Evolutionary conservation across 2,888 invertebrate species (phyloP), one percentile per base, ranked within the genome.

Genomic region (Adelognathus sp.): DNA sequence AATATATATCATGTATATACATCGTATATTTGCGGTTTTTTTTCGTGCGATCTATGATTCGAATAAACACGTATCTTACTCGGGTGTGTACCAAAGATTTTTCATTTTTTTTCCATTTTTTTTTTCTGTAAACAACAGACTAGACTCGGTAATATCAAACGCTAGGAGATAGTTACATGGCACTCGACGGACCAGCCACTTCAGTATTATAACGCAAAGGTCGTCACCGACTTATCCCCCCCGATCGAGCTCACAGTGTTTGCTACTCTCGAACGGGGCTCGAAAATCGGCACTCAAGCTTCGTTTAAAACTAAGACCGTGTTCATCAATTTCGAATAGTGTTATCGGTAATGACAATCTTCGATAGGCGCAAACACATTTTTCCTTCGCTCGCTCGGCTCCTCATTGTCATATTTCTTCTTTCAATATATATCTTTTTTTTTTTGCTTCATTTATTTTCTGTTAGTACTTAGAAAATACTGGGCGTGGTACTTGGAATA

Each of bases 31-130:
- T 79, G 46, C n/a, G n/a, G n/a, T n/a, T n/a, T n/a, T 69, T 46
- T 39, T 69, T 87, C 87, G 89, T 89, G 89, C 88, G 88, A 87
- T 89, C 86, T 89, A 88, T 87, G 82, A 82, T 87, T 85, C 83
- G 84, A 84, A 82, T 87, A 88, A 88, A 88, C 86, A 88, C 86
- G 85, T 86, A 66, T 54, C 33, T 85, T 83, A 81, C 84, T 86
- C 82, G 81, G 84, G 83, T 83, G 86, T 85, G 84, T 88, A 86
- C 84, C 84, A 88, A 86, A 87, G 84, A 81, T 85, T 81, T 79
- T 69, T 78, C 60, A 46, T 76, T 72, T 67, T 63, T 60, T 64
- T 71, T 61, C 72, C 76, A 31, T 66, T 75, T 74, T 27, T 36
- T 50, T 64, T 39, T 52, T 21, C 70, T 79, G 79, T 74, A 83